phyloP scores from a whole-genome alignment of 2,113 vertebrate species.

The Corythaeola cristata region DNA sequence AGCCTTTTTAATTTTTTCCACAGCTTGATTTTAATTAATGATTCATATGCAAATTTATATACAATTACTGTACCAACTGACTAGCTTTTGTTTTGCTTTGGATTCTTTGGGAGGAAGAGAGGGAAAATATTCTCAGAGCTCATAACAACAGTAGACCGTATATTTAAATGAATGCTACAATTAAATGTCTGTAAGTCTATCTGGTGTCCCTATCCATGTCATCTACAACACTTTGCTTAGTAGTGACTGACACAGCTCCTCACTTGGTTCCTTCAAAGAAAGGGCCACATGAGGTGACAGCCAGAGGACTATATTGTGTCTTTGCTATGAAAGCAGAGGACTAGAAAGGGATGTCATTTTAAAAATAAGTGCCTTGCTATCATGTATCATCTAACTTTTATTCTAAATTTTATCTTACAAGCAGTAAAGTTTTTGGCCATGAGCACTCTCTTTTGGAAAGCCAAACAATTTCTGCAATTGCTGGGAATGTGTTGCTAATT shows the following conservation, averaged over 20 bases:
- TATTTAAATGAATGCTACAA: neutral
- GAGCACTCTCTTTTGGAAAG: neutral
- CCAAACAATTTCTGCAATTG: neutral
- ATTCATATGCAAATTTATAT: constrained; percentile 34
- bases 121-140: neutral
- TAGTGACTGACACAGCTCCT: neutral
- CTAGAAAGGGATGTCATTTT: neutral
- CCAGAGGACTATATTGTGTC: neutral
- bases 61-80: constrained; percentile 4
- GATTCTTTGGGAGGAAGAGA: constrained; percentile 13
- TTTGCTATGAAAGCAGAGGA: neutral
- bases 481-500: neutral
- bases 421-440: neutral
- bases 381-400: neutral
- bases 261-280: neutral
- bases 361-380: neutral
- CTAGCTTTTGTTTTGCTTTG: constrained; percentile 22
- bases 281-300: neutral
- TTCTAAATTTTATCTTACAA: neutral
- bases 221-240: neutral
- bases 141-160: neutral
- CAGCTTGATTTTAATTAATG: constrained; percentile 56
- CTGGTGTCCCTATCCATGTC: neutral
- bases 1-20: neutral
- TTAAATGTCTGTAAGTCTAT: neutral